A percentile compares a stretch with the other conserved stretches of the same genome.
Conservation (phyloP, 2,797 vertebrate genomes). For the Cygnus olor region DNA sequence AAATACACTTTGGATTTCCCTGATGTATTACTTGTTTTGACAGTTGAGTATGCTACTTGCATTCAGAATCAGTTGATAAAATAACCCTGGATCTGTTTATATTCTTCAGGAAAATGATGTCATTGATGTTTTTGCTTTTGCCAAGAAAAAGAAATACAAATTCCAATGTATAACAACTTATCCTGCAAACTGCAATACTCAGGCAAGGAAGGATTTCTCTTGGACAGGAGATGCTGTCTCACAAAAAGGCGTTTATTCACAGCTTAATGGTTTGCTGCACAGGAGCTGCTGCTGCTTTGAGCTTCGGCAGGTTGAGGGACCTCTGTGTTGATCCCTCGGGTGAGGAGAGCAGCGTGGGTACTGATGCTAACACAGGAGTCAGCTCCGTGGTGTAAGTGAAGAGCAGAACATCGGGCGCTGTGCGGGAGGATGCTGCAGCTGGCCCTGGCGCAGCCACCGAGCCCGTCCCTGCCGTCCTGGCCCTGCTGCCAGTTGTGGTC, state of each 20-base stretch:
- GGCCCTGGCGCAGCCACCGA: neutral
- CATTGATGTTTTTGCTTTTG: neutral
- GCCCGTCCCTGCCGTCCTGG: neutral
- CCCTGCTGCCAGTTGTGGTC: too few relatives aligned
- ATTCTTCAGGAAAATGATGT: neutral
- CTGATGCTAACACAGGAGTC: neutral
- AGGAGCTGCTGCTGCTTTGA: neutral
- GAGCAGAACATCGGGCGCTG: too few relatives aligned
- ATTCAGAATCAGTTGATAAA: neutral
- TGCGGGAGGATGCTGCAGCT: neutral
- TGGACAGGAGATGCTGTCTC: neutral
- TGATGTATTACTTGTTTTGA: neutral
- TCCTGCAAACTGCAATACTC: neutral
- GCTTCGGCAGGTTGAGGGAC: neutral
- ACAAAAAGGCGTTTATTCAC: neutral
- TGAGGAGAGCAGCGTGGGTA: neutral
- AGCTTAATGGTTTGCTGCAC: neutral
- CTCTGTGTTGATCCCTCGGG: neutral
- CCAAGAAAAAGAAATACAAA: neutral
- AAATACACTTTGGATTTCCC: neutral
- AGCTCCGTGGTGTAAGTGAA: neutral
- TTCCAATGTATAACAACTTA: neutral
- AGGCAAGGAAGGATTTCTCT: neutral
- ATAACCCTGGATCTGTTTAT: neutral
- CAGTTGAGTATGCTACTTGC: rapidly evolving